Evolutionary conservation across 2,797 vertebrate genomes (phyloP), one percentile per base, ranked within the genome.

Genomic region (Melanotaenia nigrans): DNA sequence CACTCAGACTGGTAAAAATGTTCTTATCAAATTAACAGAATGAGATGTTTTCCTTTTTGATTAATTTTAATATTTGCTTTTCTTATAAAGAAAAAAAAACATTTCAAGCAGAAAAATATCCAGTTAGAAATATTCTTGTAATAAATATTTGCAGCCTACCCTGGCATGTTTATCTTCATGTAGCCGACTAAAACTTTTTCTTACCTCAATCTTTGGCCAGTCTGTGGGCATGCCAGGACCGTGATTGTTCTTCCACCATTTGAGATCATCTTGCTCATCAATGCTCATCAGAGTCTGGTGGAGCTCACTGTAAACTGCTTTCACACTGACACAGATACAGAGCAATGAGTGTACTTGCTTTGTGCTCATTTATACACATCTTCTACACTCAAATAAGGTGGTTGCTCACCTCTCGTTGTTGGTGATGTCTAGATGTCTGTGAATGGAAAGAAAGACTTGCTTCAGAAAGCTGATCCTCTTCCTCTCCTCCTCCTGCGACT

Each of bases 381-480:
- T 4, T 28, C 35, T 7, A 18, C n/a, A 54, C 14, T 47, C 59
- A 38, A 18, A 35, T 7, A 49, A 10, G n/a, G 5, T 0, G 5
- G 28, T 53, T 33, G 38, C 62, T 78, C 82, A 94, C 95, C 90
- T 94, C 77, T 95, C 95, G 0, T 96, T 95, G 83, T 94, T 95
- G 68, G 95, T 95, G 72, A 96, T 47, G 63, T 96, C 95, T 0
- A 96, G 91, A 74, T 96, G 96, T 61, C 92, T 92, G 88, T 96
- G 95, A 76, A 96, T 93, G 73, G 95, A 95, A 16, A 95, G 90
- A 78, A 96, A 95, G 61, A 90, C 88, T 78, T 96, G 92, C 78
- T 96, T 96, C 55, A 96, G 86, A 57, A 96, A 96, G 78, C 88
- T 87, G 71, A 96, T 95, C 81, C 95, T 94, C 81, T 94, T 96